These are phyloP conservation scores for Aphodius granarius DNA, from an alignment of 2,888 invertebrate species.

Conservation along the genomic window DNA sequence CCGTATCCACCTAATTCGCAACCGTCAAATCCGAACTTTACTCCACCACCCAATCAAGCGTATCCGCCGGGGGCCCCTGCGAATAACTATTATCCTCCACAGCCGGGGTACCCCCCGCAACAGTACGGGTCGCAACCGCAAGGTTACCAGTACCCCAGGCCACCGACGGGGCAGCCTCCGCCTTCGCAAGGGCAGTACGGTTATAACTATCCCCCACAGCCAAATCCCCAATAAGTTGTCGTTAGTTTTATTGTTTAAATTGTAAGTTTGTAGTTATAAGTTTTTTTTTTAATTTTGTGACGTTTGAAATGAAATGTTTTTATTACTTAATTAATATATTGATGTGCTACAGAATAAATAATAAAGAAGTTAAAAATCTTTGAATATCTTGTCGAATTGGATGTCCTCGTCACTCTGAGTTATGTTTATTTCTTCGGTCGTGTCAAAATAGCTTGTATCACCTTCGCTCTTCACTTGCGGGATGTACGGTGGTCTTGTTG, in stretches of 20 bases:
- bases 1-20: conserved; percentile 56
- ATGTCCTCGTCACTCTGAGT: conserved; percentile 54
- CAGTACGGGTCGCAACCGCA: conserved; percentile 63
- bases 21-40: conserved; percentile 55
- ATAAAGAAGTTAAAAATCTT: conserved; percentile 61
- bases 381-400: conserved; percentile 64
- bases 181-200: conserved; percentile 74
- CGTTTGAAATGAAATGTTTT: conserved; percentile 3
- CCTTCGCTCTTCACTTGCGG: conserved; percentile 57
- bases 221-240: conserved; percentile 67
- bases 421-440: conserved; percentile 60
- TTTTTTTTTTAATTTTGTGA: background rate
- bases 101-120: conserved; percentile 63
- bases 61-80: conserved; percentile 47
- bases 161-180: conserved; percentile 69
- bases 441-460: conserved; percentile 74
- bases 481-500: conserved; percentile 63
- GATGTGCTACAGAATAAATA: background rate
- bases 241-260: conserved; percentile 41
- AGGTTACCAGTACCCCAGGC: conserved; percentile 66
- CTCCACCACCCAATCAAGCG: conserved; percentile 52
- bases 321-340: background rate
- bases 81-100: conserved; percentile 59
- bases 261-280: conserved; percentile 2
- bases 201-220: conserved; percentile 80